Percentiles rank a stretch among this genome's conserved stretches.
phyloP scores from a whole-genome alignment of 1,140 invertebrate species.

The Hypsibius dujardini region DNA sequence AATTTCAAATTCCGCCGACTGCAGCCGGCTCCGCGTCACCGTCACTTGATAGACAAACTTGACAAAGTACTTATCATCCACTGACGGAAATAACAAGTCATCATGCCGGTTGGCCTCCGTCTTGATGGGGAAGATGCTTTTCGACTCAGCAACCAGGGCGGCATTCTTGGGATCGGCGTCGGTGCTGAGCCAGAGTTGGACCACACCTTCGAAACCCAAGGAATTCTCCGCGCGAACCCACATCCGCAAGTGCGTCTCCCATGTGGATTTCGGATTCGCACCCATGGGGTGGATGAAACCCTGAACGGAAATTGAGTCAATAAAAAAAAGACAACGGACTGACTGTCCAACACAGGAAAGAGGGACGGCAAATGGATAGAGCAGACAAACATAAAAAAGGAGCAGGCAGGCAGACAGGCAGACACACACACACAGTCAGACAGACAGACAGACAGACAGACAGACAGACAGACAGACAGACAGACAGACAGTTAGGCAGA shows the following conservation, averaged over 20 bases:
- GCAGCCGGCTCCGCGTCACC: not conserved
- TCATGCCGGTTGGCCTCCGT: conserved; percentile 6
- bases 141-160: not conserved
- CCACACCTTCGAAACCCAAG: not conserved
- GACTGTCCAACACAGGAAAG: too few species aligned
- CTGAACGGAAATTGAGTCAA: not conserved
- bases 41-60: conserved; percentile 12
- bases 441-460: too few species aligned
- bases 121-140: conserved; percentile 5
- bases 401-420: too few species aligned
- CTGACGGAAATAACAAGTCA: not conserved
- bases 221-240: not conserved
- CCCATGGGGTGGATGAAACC: conserved; percentile 8
- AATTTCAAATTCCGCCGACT: not conserved
- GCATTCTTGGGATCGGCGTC: conserved; percentile 14
- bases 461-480: too few species aligned
- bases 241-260: conserved; percentile 12
- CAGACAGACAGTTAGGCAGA: too few species aligned
- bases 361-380: too few species aligned
- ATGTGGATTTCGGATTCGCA: conserved; percentile 13
- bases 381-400: too few species aligned
- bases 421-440: too few species aligned
- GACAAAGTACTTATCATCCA: conserved; percentile 7
- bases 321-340: too few species aligned
- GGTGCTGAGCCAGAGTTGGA: not conserved